Evolutionary conservation across 2,797 vertebrate genomes (phyloP), one percentile per base, ranked within the genome.

Genomic region (Gobio occitaniae): DNA sequence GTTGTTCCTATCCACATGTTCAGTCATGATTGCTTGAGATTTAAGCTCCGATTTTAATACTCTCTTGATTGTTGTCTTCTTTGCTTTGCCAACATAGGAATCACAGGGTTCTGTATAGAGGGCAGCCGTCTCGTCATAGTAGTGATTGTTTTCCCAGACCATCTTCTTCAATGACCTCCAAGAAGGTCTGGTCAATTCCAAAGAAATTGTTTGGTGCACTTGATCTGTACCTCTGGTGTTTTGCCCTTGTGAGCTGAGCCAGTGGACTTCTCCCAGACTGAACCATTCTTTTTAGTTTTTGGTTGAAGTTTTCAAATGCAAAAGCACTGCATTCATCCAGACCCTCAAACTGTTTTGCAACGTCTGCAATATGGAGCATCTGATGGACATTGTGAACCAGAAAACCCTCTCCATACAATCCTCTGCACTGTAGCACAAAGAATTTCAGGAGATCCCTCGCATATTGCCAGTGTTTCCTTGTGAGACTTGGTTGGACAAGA

Each of bases 101-200:
- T 72, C 19, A 29, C 70, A 72, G 21, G 44, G 70, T 6, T 72
- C 70, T 13, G 11, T 72, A 44, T 15, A 72, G 70, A 50, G 70
- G 41, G 12, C 47, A 48, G 2, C 71, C 2, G 12, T 48, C 48
- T 52, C 15, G n/a, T 74, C 71, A 74, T 4, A 74, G 47, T 17
- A 48, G 71, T 48, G 44, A 4, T 32, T 75, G 72, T 54, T 36
- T 54, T 50, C 36, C 50, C 15, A 75, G 48, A 16, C 48, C 29
- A 54, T 29, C 48, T 17, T 50, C 48, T 29, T 75, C 47, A 54
- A 75, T 75, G 9, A 54, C 50, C 29, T 54, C 72, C 48, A 71
- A 71, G 41, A 71, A 71, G 10, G 21, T 71, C 41, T 75, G 72
- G n/a, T 75, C n/a, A 54, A n/a, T 6, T n/a, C 68, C 48, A 50